Evolutionary conservation across 2,113 vertebrate genomes (phyloP), one percentile per base, ranked within the genome.

Genomic region (Ancistrus triradiatus): DNA sequence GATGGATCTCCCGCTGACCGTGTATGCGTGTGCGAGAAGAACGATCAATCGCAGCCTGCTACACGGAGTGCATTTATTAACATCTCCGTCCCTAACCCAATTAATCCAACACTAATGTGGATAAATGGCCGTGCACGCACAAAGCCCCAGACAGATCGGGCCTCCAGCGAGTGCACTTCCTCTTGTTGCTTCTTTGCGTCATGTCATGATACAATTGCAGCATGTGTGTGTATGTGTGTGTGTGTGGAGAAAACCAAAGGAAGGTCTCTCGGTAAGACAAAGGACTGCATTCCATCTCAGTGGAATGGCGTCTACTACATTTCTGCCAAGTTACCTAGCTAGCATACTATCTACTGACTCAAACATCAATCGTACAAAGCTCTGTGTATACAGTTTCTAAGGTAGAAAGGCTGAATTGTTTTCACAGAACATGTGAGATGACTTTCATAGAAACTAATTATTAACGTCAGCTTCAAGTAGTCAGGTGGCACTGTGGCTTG

Each of bases 91-190:
- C 28, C 61, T 68, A 74, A 73, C 64, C 42, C 64, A 76, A 73
- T 71, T 72, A 76, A 70, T 72, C 66, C 55, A 73, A 43, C 63
- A 73, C 70, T 72, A 70, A 74, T 62, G 62, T 70, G 25, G 69
- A 70, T 76, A 63, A 76, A 67, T 66, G 71, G 60, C 49, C 70
- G 53, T 43, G 43, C 49, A 72, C 40, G 10, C 22, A 69, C 67
- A 59, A 60, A 70, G 59, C 55, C 50, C 48, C 21, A 71, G 59
- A 72, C 64, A 53, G 52, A 65, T 37, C 42, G 63, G 68, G 52
- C 60, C 64, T 70, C 66, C 38, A 43, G 59, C 50, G 47, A 52
- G 22, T 25, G 15, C 22, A 35, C 70, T 63, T 53, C 66, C 47
- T 68, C 57, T 73, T 73, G 71, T 73, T 68, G 61, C 65, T 28